Base-by-base conservation (phyloP, 2,113 vertebrate species). In the Antechinus stuartii region DNA sequence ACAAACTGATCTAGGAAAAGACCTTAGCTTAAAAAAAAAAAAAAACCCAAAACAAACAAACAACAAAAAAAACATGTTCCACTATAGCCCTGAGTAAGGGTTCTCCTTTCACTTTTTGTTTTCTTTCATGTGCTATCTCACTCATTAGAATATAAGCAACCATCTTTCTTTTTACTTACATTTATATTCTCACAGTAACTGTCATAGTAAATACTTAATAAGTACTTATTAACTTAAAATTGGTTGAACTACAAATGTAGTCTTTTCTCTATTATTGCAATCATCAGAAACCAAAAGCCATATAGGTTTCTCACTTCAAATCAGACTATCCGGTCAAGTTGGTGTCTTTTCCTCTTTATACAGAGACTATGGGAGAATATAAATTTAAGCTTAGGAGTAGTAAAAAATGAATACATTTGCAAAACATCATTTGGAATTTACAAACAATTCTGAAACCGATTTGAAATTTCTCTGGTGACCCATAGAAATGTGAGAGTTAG, bases 341-440 rank as follows among this genome's bases (percentile, higher is more conserved):
- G 35, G 3, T 35, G 14, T 76, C 19, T 84, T 84, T 6, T 84
- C n/a, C 11, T 68, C 10, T 68, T 68, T 68, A 6, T 84, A n/a
- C 68, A 84, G 6, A 84, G n/a, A 23, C 6, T 42, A 42, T 14
- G 1, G 49, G 35, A 95, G 54, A 25, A 47, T 91, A 11, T 47
- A 61, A 53, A 76, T 96, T 91, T 25, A 93, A 95, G 55, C 89
- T 93, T 91, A 96, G 95, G 93, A 89, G 27, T 49, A 52, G 49
- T 46, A 94, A 90, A 95, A 54, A 55, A 42, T n/a, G 24, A 96
- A 96, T 95, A 92, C 90, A 95, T 92, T 95, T 54, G 55, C 57
- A 91, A 55, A 42, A 14, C 42, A 16, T 95, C 52, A 42, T 54
- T 91, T 90, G 35, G 0, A 93, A 30, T 95, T 96, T 94, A 93